Evolutionary conservation across 2,888 invertebrate genomes (phyloP).

Genomic region (Synanthedon formicaeformis): DNA sequence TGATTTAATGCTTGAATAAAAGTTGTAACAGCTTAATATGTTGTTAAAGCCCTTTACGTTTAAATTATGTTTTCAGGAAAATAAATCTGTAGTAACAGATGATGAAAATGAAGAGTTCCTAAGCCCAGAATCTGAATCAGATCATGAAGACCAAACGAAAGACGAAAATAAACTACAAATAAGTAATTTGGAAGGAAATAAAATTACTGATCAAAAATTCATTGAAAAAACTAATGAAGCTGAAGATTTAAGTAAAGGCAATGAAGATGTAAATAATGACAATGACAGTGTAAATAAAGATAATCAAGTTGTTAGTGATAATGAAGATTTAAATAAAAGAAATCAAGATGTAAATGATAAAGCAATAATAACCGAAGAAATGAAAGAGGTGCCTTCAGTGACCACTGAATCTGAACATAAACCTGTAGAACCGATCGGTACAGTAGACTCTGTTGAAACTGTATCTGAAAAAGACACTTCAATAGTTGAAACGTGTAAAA

Average conservation of each 20-base stretch:
- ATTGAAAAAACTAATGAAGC: conserved; percentile 10
- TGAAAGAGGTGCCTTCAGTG: not conserved
- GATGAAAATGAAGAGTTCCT: conserved; percentile 63
- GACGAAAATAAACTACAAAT: conserved; percentile 3
- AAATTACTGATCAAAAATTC: conserved; percentile 5
- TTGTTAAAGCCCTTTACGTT: not conserved
- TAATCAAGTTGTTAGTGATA: conserved; percentile 4
- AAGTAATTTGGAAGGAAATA: conserved; percentile 6
- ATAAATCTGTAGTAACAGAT: conserved; percentile 42
- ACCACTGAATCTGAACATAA: not conserved
- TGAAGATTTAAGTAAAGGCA: conserved; percentile 6
- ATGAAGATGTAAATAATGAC: conserved; percentile 5
- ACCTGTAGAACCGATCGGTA: not conserved
- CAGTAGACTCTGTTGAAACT: not conserved
- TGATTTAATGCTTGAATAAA: not conserved
- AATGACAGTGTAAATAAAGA: conserved; percentile 6
- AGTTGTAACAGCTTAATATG: not conserved
- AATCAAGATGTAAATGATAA: conserved; percentile 13
- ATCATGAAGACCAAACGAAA: conserved; percentile 29
- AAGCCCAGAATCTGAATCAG: conserved; percentile 59
- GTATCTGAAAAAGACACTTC: conserved; percentile 6
- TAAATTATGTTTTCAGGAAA: conserved; percentile 16
- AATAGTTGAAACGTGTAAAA: conserved; percentile 4
- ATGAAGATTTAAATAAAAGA: conserved; percentile 14
- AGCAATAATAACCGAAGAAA: not conserved